Conservation (phyloP, 2,888 invertebrate genomes). For the Lissocephala sabroskyi region DNA sequence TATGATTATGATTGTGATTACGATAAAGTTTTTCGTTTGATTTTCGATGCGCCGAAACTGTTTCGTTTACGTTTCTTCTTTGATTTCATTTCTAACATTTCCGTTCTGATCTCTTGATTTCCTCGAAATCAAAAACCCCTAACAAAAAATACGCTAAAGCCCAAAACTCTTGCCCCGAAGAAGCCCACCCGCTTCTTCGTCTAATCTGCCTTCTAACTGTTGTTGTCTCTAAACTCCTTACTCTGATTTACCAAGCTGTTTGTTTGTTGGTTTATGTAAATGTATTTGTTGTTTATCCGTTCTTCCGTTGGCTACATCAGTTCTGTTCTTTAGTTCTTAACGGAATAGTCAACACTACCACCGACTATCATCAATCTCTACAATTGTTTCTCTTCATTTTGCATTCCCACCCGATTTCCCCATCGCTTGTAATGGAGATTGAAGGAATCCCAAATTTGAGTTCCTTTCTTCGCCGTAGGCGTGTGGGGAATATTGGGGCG, state of each 20-base stretch:
- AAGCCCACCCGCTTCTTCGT: conserved; percentile 10
- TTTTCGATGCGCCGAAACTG: conserved; percentile 8
- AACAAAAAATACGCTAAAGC: not conserved
- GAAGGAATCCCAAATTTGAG: too few relatives aligned
- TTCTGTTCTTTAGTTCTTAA: conserved; percentile 9
- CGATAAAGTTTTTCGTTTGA: conserved; percentile 21
- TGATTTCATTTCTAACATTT: conserved; percentile 21
- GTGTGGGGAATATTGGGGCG: too few relatives aligned
- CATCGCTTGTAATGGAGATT: too few relatives aligned
- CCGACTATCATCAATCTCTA: not conserved
- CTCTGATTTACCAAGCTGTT: conserved; percentile 40
- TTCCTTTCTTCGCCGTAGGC: too few relatives aligned
- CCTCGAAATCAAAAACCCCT: not conserved
- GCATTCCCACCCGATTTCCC: too few relatives aligned
- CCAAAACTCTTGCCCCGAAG: not conserved
- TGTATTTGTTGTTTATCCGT: conserved; percentile 12
- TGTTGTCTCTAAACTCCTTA: conserved; percentile 33
- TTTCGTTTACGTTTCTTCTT: conserved; percentile 11
- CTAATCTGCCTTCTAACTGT: conserved; percentile 16
- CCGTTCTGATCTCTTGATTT: conserved; percentile 5
- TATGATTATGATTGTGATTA: conserved; percentile 36
- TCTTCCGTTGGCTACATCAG: conserved; percentile 3
- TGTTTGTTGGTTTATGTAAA: conserved; percentile 2
- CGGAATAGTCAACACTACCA: conserved; percentile 2
- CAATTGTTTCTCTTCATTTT: not conserved